phyloP scores from a whole-genome alignment of 2,113 vertebrate species.

The Ochotona princeps region DNA sequence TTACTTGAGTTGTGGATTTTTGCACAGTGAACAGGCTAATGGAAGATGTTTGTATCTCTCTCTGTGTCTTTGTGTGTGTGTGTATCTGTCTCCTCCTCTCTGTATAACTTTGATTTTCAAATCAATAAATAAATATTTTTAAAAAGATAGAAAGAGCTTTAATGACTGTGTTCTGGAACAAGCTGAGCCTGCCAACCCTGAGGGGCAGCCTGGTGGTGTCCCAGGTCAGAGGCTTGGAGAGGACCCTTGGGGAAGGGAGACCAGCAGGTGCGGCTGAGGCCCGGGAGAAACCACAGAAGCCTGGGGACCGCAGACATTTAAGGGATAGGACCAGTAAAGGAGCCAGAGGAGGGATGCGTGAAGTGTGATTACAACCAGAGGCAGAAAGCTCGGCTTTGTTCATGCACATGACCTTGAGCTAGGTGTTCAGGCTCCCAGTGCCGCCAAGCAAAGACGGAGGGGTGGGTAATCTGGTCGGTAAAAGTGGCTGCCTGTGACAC shows the following conservation, averaged over 20 bases:
- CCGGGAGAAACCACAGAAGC: too few relatives aligned
- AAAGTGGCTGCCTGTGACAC: too few relatives aligned
- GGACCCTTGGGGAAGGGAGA: neutral
- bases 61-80: too few relatives aligned
- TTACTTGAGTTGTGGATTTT: too few relatives aligned
- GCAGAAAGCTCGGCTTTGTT: fast-evolving
- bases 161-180: neutral
- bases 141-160: too few relatives aligned
- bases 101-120: too few relatives aligned
- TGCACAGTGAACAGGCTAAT: too few relatives aligned
- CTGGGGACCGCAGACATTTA: too few relatives aligned
- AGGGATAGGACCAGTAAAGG: neutral
- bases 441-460: neutral
- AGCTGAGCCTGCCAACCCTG: fast-evolving
- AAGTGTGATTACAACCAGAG: neutral
- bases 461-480: too few relatives aligned
- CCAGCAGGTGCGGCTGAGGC: neutral
- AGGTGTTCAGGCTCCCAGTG: neutral
- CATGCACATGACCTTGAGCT: neutral
- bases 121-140: too few relatives aligned
- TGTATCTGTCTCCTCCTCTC: too few relatives aligned
- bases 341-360: neutral
- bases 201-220: neutral
- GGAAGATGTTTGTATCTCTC: too few relatives aligned
- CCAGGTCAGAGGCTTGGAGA: neutral